phyloP scores from a whole-genome alignment of 2,113 vertebrate species.

The Paralichthys olivaceus region DNA sequence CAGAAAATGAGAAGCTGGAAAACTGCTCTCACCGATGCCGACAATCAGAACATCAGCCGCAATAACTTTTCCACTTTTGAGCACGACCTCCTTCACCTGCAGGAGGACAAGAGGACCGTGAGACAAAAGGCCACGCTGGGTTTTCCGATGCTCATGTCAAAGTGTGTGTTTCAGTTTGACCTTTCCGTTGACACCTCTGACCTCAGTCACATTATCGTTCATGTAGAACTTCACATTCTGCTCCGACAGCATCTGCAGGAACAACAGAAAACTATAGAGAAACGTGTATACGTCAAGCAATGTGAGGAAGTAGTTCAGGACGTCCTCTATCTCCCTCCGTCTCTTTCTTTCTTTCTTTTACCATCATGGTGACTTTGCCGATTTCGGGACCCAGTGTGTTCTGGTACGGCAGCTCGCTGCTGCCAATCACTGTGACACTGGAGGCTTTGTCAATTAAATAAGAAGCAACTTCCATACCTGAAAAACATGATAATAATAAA shows the following conservation, averaged over 20 bases:
- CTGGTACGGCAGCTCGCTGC: slow-evolving; percentile 83
- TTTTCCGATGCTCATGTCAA: not conserved
- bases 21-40: slow-evolving; percentile 82
- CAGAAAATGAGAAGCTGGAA: not conserved
- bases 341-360: slow-evolving; percentile 60
- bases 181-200: slow-evolving; percentile 83
- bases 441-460: slow-evolving; percentile 83
- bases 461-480: slow-evolving; percentile 89
- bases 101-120: not conserved
- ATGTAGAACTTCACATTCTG: slow-evolving; percentile 85
- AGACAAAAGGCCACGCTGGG: not conserved
- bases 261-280: slow-evolving; percentile 14
- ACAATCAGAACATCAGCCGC: slow-evolving; percentile 84
- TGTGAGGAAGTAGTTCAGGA: not conserved
- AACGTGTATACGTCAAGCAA: too few relatives aligned
- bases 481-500: not conserved
- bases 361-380: slow-evolving; percentile 83
- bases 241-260: slow-evolving; percentile 82
- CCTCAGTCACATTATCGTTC: slow-evolving; percentile 80
- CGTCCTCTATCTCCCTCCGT: not conserved
- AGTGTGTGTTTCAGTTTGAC: slow-evolving; percentile 44
- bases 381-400: slow-evolving; percentile 82
- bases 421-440: slow-evolving; percentile 85
- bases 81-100: slow-evolving; percentile 83
- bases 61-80: slow-evolving; percentile 79